A percentile compares a stretch with the other conserved stretches of the same genome.
phyloP scores from a whole-genome alignment of 2,113 vertebrate genomes.

The Piaya cayana region DNA sequence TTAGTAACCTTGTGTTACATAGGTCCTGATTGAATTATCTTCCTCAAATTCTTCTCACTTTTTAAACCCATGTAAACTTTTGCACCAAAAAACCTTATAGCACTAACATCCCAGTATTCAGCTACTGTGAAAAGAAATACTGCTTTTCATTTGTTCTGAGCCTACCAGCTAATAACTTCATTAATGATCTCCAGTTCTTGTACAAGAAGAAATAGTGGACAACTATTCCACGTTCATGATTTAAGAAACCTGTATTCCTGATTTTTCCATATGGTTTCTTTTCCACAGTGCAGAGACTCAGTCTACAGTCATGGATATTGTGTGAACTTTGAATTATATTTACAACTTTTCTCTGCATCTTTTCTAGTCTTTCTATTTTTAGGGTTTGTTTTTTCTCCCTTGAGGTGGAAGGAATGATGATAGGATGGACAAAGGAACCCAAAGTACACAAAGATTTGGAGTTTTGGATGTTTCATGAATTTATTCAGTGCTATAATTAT shows the following conservation, averaged over 20 bases:
- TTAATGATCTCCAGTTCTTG: background rate
- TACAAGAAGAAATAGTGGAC: fast-evolving
- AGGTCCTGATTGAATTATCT: background rate
- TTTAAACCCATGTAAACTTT: background rate
- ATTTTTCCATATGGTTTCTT: background rate
- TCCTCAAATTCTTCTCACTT: background rate
- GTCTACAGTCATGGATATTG: background rate
- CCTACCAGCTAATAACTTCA: background rate
- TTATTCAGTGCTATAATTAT: background rate
- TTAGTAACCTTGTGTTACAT: background rate
- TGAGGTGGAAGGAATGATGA: background rate
- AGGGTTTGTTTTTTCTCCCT: background rate
- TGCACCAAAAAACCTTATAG: background rate
- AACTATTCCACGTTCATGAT: background rate
- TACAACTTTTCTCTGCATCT: background rate
- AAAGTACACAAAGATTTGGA: background rate
- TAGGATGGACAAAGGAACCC: background rate
- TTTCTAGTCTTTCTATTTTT: background rate
- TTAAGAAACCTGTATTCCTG: background rate
- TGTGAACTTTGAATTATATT: background rate
- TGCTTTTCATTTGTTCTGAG: background rate
- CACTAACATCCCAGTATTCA: background rate
- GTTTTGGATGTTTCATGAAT: background rate
- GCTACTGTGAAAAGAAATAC: background rate
- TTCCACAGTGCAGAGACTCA: background rate